Percentiles rank a stretch among this genome's conserved stretches.
Evolutionary conservation across 2,113 vertebrate genomes (phyloP).

Genomic region (Spea multiplicata): DNA sequence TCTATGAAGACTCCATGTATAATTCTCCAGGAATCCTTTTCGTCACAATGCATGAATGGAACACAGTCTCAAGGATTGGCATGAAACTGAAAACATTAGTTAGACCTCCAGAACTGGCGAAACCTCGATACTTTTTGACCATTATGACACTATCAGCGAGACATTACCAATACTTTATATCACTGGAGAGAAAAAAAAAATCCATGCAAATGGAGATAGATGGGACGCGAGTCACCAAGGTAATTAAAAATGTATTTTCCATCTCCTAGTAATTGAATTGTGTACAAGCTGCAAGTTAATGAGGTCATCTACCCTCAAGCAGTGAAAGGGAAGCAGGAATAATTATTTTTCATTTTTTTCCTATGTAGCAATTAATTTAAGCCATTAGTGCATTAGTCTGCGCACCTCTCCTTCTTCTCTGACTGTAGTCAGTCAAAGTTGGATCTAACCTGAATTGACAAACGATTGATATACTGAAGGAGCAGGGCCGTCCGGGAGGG

Average conservation of each 20-base stretch:
- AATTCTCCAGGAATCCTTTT: too few species aligned
- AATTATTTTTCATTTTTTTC: slow-evolving; percentile 93
- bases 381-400: slow-evolving; percentile 80
- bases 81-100: too few species aligned
- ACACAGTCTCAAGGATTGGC: too few species aligned
- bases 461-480: slow-evolving; percentile 69
- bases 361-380: slow-evolving; percentile 95
- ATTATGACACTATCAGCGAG: too few species aligned
- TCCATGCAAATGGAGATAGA: slow-evolving; percentile 83
- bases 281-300: slow-evolving; percentile 94
- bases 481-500: slow-evolving; percentile 63
- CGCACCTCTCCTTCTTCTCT: slow-evolving; percentile 64
- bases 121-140: too few species aligned
- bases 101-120: too few species aligned
- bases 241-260: slow-evolving; percentile 97
- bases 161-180: slow-evolving; percentile 57
- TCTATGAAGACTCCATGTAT: too few species aligned
- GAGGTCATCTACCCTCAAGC: slow-evolving; percentile 87
- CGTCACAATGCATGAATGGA: too few species aligned
- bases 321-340: slow-evolving; percentile 90
- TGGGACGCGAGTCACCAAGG: slow-evolving; percentile 76
- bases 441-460: slow-evolving; percentile 81
- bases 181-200: slow-evolving; percentile 55
- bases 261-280: slow-evolving; percentile 94
- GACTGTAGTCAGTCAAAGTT: slow-evolving; percentile 76